These are phyloP conservation scores for Mythimna lalbum DNA, from an alignment of 2,888 invertebrate species.

Conservation along the genomic window DNA sequence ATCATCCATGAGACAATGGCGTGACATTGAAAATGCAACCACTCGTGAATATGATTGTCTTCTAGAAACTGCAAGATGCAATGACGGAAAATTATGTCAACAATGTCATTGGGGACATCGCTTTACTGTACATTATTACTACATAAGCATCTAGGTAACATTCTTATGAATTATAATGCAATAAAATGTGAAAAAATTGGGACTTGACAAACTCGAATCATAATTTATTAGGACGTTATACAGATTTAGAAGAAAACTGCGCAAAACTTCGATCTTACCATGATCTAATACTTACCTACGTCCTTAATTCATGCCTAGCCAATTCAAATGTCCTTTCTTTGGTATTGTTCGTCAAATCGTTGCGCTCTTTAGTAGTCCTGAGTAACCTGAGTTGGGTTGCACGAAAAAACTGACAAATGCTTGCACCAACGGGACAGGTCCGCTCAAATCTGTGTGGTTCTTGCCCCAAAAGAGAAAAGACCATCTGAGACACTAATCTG, in stretches of 20 bases:
- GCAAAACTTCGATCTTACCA: background rate
- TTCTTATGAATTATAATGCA: conserved; percentile 3
- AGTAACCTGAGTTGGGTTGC: too few species aligned
- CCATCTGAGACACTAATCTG: too few species aligned
- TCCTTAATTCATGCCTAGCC: background rate
- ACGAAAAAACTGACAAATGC: too few species aligned
- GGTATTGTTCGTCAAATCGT: too few species aligned
- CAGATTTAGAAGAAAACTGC: background rate
- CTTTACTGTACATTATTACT: conserved; percentile 35
- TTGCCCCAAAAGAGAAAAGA: too few species aligned
- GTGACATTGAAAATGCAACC: conserved; percentile 83
- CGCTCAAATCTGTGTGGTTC: too few species aligned
- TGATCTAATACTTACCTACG: background rate
- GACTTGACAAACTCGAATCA: background rate
- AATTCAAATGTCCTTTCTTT: too few species aligned
- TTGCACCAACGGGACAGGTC: too few species aligned
- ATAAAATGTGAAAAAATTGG: background rate
- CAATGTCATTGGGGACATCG: conserved; percentile 43
- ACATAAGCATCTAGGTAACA: conserved; percentile 14
- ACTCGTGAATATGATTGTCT: conserved; percentile 66
- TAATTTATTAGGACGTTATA: background rate
- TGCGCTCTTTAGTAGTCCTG: too few species aligned
- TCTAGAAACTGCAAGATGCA: conserved; percentile 69
- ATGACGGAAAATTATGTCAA: conserved; percentile 65
- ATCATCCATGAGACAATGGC: conserved; percentile 76